These are phyloP conservation scores for Actinemys pallida DNA, from an alignment of 2,113 vertebrate species.

Conservation along the genomic window DNA sequence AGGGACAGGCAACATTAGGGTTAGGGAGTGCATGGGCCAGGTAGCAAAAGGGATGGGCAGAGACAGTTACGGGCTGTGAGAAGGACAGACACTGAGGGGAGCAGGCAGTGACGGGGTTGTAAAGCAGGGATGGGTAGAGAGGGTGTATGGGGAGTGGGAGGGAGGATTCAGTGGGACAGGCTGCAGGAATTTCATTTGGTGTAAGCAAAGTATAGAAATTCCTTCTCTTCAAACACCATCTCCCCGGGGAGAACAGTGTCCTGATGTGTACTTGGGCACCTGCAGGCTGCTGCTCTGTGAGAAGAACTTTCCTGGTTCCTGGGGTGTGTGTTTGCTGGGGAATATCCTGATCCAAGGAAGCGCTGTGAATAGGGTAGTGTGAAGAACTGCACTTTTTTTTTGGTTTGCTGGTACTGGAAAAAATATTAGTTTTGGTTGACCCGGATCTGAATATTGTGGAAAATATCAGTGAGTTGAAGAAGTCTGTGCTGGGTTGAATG, in stretches of 20 bases:
- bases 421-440: not conserved
- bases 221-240: not conserved
- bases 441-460: not conserved
- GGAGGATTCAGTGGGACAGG: not conserved
- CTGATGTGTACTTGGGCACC: not conserved
- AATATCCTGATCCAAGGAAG: not conserved
- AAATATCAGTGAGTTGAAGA: not conserved
- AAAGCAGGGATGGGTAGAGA: not conserved
- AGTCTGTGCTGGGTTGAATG: not conserved
- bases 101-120: fast-evolving
- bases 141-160: not conserved
- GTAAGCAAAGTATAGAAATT: not conserved
- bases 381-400: not conserved
- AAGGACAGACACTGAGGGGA: not conserved
- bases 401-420: not conserved
- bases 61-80: not conserved
- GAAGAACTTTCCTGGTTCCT: not conserved
- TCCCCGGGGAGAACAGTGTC: not conserved
- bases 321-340: not conserved
- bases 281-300: not conserved
- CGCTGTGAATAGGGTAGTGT: not conserved
- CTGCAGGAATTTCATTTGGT: not conserved
- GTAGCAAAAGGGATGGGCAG: not conserved
- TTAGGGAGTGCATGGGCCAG: not conserved
- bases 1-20: not conserved